Base-by-base conservation (phyloP, 2,888 invertebrate species). In the Ptilodon capucinus region DNA sequence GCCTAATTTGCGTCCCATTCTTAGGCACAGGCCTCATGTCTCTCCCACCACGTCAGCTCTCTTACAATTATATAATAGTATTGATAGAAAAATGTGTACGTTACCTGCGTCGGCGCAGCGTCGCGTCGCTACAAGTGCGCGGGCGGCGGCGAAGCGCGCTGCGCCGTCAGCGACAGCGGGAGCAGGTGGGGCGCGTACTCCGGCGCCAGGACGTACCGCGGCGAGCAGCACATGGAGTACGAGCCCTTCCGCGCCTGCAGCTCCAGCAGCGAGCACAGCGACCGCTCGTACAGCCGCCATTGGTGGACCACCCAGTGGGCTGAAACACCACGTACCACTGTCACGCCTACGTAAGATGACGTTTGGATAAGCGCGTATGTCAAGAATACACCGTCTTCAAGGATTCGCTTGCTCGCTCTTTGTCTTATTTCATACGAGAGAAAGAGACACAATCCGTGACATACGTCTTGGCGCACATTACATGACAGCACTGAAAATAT, bases 41-140 rank as follows among this genome's bases (percentile, higher is more conserved):
- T n/a, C n/a, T n/a, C n/a, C n/a, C n/a, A n/a, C n/a, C n/a, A n/a
- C n/a, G n/a, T n/a, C n/a, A n/a, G n/a, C n/a, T n/a, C n/a, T n/a
- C n/a, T n/a, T n/a, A n/a, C n/a, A n/a, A n/a, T n/a, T n/a, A n/a
- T n/a, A n/a, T n/a, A n/a, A n/a, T n/a, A n/a, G n/a, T n/a, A n/a
- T n/a, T n/a, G n/a, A n/a, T n/a, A n/a, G n/a, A n/a, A n/a, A n/a
- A 30, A n/a, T 11, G 17, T 40, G 18, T 23, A 13, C n/a, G 47
- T 46, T 67, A 82, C 81, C 79, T 76, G 76, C 44, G 60, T 68
- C 77, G 86, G 84, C 87, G 88, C 87, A 53, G 72, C 68, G 56
- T 79, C 78, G 71, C 79, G 71, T 69, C 81, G 90, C 89, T 90
- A 90, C 86, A 89, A 86, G 79, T 88, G 90, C 79, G 90, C 89